phyloP scores from a whole-genome alignment of 2,113 vertebrate species.

The Engystomops pustulosus region DNA sequence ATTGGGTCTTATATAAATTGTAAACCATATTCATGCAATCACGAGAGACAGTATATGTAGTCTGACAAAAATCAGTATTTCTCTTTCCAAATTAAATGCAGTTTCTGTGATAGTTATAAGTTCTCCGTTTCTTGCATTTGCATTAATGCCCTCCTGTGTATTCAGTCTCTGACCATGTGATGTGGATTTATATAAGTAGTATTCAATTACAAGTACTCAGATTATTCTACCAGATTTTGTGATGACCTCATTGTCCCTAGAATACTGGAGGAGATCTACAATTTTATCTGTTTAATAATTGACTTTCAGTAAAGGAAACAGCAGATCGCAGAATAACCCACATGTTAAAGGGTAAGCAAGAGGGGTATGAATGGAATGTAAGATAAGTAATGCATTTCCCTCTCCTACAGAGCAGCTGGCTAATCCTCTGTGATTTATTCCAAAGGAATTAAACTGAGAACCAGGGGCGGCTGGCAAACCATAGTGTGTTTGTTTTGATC shows the following conservation, averaged over 20 bases:
- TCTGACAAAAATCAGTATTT: neutral
- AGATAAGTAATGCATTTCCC: constrained; percentile 30
- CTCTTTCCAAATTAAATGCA: neutral
- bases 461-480: constrained; percentile 26
- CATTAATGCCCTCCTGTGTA: neutral
- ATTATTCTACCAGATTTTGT: constrained; percentile 6
- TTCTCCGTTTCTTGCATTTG: constrained; percentile 3
- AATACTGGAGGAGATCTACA: constrained; percentile 5
- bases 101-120: neutral
- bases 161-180: neutral
- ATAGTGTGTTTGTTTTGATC: constrained; percentile 43
- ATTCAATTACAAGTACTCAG: constrained; percentile 2
- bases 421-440: constrained; percentile 56
- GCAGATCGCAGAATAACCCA: constrained; percentile 16
- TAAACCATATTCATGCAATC: constrained; percentile 14
- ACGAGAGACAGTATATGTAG: neutral
- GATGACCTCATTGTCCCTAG: constrained; percentile 18
- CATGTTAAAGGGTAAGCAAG: constrained; percentile 31
- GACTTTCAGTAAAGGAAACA: neutral
- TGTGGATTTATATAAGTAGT: constrained; percentile 1
- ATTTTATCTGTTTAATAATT: constrained; percentile 16
- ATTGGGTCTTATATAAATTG: constrained; percentile 29
- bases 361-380: constrained; percentile 47
- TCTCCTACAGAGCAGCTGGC: constrained; percentile 53
- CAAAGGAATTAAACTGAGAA: constrained; percentile 49